Base-by-base conservation (phyloP, 2,113 vertebrate species). In the Bos javanicus region DNA sequence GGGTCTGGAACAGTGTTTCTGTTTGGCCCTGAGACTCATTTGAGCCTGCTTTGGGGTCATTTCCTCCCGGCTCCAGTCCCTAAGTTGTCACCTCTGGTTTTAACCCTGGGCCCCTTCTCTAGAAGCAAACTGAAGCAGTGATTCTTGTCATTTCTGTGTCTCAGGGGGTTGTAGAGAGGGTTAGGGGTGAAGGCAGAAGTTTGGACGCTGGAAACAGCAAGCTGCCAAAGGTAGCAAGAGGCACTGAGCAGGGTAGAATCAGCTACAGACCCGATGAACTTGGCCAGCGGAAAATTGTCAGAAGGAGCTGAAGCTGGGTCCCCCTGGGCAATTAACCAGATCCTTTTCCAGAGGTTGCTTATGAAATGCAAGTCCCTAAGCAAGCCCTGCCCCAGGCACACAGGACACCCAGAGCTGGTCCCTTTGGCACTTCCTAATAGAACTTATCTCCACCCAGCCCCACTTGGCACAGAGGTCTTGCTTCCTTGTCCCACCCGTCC, bases 311-410 rank as follows among this genome's bases (percentile, higher is more conserved):
- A 81, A 57, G 62, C 9, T 56, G 54, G 19, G 12, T 46, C 19
- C n/a, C 10, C 59, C 67, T 46, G 26, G 59, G n/a, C 36, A 62
- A 0, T 64, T 39, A 80, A 28, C 39, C 74, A 74, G 56, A 33
- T 87, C 26, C n/a, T 83, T 82, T 64, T 28, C 88, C 39, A 59
- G 50, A 52, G 48, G 48, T 25, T 57, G 25, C 21, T 46, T 64
- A 5, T 50, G 88, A 94, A 92, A 59, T 26, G 12, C 28, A 43
- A 57, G 33, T 28, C 39, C n/a, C 39, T 15, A 21, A 1, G 39
- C 64, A 43, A 30, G 30, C 25, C 19, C 60, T 5, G 2, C 30
- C 2, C 30, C 26, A 1, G 0, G 1, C 1, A 6, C 83, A 43
- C 28, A 88, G 23, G 10, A 28, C 5, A 59, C 2, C 1, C 2